Conservation (phyloP, 2,888 invertebrate genomes). For the Parascotia fuliginaria region DNA sequence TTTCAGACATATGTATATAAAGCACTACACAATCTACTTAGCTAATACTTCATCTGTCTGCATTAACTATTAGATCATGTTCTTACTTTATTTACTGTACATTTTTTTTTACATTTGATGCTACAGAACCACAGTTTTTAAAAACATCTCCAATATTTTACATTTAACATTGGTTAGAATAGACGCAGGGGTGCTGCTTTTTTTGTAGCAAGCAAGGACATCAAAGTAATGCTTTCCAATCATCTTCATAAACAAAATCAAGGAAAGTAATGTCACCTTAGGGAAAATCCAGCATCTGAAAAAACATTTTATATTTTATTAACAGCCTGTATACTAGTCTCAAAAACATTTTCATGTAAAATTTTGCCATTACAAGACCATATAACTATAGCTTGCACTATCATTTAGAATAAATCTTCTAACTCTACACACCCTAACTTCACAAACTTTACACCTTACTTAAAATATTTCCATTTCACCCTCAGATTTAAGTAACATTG, state of each 20-base stretch:
- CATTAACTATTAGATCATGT: neutral
- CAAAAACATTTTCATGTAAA: no score
- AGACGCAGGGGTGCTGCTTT: constrained; percentile 19
- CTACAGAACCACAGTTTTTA: constrained; percentile 30
- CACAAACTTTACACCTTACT: no score
- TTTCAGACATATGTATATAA: no score
- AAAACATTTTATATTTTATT: constrained; percentile 31
- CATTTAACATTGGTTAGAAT: constrained; percentile 22
- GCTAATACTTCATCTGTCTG: neutral
- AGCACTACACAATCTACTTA: neutral
- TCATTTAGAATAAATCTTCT: no score
- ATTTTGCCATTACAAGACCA: no score
- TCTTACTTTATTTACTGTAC: constrained; percentile 24
- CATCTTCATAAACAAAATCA: constrained; percentile 18
- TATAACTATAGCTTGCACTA: no score
- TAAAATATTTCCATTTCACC: no score
- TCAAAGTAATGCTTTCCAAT: constrained; percentile 11
- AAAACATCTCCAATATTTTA: constrained; percentile 22
- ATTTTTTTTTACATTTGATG: constrained; percentile 13
- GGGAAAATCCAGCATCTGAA: constrained; percentile 84
- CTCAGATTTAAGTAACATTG: no score
- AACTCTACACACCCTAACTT: no score
- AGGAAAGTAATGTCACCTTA: constrained; percentile 42
- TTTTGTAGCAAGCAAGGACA: constrained; percentile 17
- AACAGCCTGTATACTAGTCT: no score